phyloP scores from a whole-genome alignment of 2,888 invertebrate genomes.

The Leucophenga montana region DNA sequence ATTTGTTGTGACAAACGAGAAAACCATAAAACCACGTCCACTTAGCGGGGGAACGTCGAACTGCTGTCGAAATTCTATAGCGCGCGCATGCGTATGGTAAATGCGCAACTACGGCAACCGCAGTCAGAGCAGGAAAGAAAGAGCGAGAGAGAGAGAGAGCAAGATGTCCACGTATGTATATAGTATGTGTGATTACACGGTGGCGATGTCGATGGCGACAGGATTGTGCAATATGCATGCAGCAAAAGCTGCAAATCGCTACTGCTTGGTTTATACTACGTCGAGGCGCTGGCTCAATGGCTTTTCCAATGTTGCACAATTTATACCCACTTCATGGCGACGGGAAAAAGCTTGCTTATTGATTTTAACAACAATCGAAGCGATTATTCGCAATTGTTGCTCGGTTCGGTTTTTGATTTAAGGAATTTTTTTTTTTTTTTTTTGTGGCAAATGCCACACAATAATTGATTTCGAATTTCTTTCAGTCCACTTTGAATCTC shows the following conservation, averaged over 20 bases:
- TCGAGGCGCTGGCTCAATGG: neutral
- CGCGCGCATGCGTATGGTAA: constrained; percentile 1
- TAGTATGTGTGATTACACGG: constrained; percentile 42
- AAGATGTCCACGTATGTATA: constrained; percentile 42
- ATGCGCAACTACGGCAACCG: neutral
- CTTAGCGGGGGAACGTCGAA: too few species aligned
- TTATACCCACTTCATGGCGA: neutral
- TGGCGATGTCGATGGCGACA: constrained; percentile 28
- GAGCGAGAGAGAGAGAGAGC: neutral
- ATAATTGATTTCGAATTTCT: neutral
- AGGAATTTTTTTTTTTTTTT: too few species aligned
- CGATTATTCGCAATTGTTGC: constrained; percentile 1
- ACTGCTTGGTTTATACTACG: neutral
- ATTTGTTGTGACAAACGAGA: constrained; percentile 45
- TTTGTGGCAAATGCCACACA: constrained; percentile 20
- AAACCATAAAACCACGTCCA: neutral
- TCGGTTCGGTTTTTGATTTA: neutral
- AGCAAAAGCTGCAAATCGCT: constrained; percentile 37
- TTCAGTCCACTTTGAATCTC: neutral
- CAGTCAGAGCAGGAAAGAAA: neutral
- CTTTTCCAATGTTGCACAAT: constrained; percentile 23
- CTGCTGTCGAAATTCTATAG: neutral
- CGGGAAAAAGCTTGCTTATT: too few species aligned
- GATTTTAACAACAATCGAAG: neutral
- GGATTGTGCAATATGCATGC: constrained; percentile 64